A percentile compares a stretch with the other conserved stretches of the same genome.
Conservation (phyloP, 2,797 vertebrate genomes). For the Chelmon rostratus region DNA sequence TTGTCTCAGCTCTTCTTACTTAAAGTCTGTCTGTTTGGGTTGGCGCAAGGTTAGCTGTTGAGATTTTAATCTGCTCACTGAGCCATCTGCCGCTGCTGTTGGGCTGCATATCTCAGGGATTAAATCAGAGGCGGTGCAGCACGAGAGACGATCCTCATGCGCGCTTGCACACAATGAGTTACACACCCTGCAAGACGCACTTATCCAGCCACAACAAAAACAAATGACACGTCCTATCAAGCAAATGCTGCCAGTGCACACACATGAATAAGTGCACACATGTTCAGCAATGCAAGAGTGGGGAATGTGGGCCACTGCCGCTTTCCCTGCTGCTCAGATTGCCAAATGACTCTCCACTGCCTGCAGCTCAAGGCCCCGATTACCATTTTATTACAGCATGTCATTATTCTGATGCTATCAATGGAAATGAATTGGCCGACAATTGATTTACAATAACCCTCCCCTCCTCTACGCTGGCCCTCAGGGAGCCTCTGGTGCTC, state of each 20-base stretch:
- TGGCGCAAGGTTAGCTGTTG: conserved; percentile 64
- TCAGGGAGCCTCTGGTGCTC: conserved; percentile 67
- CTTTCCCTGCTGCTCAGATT: conserved; percentile 50
- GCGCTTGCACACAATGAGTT: background rate
- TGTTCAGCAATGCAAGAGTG: conserved; percentile 37
- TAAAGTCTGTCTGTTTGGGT: conserved; percentile 67
- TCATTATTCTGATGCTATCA: conserved; percentile 83
- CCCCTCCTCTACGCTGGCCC: conserved; percentile 48
- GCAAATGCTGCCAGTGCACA: conserved; percentile 11
- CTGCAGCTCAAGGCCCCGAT: conserved; percentile 69
- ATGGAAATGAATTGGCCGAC: conserved; percentile 81
- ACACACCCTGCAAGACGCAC: conserved; percentile 2
- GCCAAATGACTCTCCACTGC: conserved; percentile 38
- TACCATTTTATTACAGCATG: conserved; percentile 76
- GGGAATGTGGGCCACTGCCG: conserved; percentile 56
- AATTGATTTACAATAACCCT: conserved; percentile 81
- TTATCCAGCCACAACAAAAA: conserved; percentile 51
- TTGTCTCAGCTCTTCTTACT: conserved; percentile 60
- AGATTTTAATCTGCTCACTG: conserved; percentile 82
- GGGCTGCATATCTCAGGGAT: conserved; percentile 68
- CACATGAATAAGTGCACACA: conserved; percentile 41
- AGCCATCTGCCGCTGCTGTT: conserved; percentile 76
- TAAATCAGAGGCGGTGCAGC: conserved; percentile 55
- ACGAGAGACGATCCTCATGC: conserved; percentile 48
- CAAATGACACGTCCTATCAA: conserved; percentile 34